Evolutionary conservation across 2,888 invertebrate genomes (phyloP), one percentile per base, ranked within the genome.

Genomic region (Tiliacea aurago): DNA sequence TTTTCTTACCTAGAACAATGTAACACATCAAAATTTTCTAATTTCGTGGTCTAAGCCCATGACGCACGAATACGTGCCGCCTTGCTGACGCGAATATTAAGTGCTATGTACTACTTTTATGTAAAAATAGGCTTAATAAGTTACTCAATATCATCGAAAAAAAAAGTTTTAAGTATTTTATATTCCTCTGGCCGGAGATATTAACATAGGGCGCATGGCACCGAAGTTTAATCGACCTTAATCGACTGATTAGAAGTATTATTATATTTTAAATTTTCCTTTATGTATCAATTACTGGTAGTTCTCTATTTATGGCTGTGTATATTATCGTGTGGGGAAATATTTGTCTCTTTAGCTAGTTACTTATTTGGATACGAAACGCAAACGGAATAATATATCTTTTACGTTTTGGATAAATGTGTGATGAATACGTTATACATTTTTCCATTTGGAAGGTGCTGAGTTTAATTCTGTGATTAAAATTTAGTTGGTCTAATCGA

Each of bases 71-170:
- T 91, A 90, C 92, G 90, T 90, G 88, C 89, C 87, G 87, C 88
- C 87, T 89, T 84, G 87, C 91, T 89, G 93, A 89, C 88, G 91
- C 91, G 94, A 94, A 94, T 94, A 91, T 92, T 91, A 93, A 94
- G 88, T 90, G 86, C 75, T 83, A 83, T 80, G 78, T 84, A 88
- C 84, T 86, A 88, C 88, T 90, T 89, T 87, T 86, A 80, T 80
- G 67, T 83, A 84, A 85, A 86, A 74, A 86, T 87, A 85, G 72
- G 70, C 81, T 80, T 86, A 87, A 86, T 86, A 90, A 88, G 69
- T 81, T 76, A 85, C 70, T 84, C 78, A 80, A 85, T 81, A 84
- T 81, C 76, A 78, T 78, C 9, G 59, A 76, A 85, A 78, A 78
- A 85, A 79, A 62, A 71, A 76, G 76, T 76, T 73, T 80, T 23